Evolutionary conservation across 2,888 invertebrate genomes (phyloP).

Genomic region (Coremacera marginata): DNA sequence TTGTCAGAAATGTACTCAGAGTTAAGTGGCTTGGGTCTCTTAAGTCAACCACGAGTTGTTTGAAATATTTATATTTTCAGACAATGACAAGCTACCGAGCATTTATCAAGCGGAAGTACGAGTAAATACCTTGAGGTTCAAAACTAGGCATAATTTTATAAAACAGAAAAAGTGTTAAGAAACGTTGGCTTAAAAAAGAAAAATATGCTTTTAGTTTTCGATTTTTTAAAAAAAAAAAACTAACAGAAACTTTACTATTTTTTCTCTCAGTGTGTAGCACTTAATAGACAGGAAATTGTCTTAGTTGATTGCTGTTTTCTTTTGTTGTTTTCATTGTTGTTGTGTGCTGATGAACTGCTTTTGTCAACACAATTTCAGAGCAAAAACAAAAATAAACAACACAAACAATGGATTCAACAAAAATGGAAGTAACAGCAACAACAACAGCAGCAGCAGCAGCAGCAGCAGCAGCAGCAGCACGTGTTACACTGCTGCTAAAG

Average conservation of each 20-base stretch:
- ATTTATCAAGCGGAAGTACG: too few relatives aligned
- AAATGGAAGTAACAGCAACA: not conserved
- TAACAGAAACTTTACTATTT: not conserved
- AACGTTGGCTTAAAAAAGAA: too few relatives aligned
- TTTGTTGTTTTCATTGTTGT: not conserved
- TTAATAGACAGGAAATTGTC: slow-evolving; percentile 1
- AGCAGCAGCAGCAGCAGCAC: not conserved
- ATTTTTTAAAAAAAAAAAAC: not conserved
- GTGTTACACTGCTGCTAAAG: too few relatives aligned
- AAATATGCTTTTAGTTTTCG: too few relatives aligned
- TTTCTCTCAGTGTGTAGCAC: not conserved
- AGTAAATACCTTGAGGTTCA: too few relatives aligned
- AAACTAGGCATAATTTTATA: too few relatives aligned
- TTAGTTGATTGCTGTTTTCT: slow-evolving; percentile 11
- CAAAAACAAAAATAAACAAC: not conserved
- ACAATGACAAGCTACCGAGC: too few relatives aligned
- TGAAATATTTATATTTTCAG: too few relatives aligned
- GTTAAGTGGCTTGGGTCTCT: too few relatives aligned
- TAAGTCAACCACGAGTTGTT: too few relatives aligned
- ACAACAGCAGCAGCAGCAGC: not conserved
- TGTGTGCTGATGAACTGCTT: slow-evolving; percentile 23
- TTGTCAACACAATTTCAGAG: slow-evolving; percentile 31
- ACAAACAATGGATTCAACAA: slow-evolving; percentile 7
- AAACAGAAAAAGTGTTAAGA: too few relatives aligned
- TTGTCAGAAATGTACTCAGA: too few relatives aligned